Evolutionary conservation across 2,113 vertebrate genomes (phyloP).

Genomic region (Hypocryptadius cinnamomeus): DNA sequence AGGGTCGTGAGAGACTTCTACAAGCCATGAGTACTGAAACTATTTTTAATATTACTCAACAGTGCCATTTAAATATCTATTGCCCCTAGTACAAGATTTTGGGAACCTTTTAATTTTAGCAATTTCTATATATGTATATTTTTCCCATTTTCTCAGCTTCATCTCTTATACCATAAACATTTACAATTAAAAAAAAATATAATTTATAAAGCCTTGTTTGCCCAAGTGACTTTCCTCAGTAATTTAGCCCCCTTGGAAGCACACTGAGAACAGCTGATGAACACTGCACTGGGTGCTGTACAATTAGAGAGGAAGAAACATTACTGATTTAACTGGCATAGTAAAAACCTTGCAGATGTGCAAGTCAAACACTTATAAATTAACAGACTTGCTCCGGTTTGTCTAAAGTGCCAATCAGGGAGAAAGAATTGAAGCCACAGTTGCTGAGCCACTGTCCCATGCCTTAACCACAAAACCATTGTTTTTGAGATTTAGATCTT

Average conservation of each 20-base stretch:
- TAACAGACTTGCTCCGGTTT: neutral
- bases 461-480: neutral
- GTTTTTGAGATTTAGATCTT: neutral
- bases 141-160: neutral
- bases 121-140: neutral
- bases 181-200: neutral
- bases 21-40: neutral
- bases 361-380: neutral
- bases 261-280: neutral
- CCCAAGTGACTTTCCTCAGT: neutral
- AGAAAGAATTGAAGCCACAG: neutral
- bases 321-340: neutral
- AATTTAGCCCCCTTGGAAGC: neutral
- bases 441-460: neutral
- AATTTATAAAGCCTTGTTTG: neutral
- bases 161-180: neutral
- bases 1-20: constrained; percentile 41
- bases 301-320: neutral
- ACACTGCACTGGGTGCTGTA: neutral
- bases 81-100: neutral
- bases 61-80: neutral
- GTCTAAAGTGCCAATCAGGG: neutral
- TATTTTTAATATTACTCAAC: constrained; percentile 48
- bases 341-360: neutral
- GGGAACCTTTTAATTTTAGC: neutral